Evolutionary conservation across 2,113 vertebrate species (phyloP).

Genomic region (Burhinus oedicnemus): DNA sequence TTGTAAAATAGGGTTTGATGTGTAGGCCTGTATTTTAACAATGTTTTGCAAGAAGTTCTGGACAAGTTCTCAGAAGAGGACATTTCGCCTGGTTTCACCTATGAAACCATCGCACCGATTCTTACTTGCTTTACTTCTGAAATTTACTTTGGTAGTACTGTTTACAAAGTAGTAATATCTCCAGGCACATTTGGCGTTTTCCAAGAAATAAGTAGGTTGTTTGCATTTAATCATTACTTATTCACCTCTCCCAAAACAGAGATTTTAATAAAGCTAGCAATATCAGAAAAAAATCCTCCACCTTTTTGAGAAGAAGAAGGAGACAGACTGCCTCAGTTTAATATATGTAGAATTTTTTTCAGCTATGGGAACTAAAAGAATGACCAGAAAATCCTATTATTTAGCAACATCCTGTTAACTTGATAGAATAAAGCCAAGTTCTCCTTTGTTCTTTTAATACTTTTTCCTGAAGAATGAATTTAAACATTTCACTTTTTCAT

Average conservation of each 20-base stretch:
- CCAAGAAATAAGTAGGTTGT: background rate
- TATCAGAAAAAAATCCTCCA: background rate
- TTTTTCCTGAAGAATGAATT: slow-evolving; percentile 13
- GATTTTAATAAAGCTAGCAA: slow-evolving; percentile 43
- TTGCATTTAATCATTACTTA: slow-evolving; percentile 23
- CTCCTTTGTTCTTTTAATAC: slow-evolving; percentile 14
- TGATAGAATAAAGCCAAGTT: background rate
- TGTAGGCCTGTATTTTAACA: background rate
- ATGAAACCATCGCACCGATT: background rate
- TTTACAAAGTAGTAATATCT: background rate
- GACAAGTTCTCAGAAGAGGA: background rate
- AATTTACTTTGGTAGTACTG: background rate
- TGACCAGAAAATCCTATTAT: background rate
- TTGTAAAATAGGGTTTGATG: background rate
- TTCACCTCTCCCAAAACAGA: slow-evolving; percentile 13
- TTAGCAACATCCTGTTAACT: background rate
- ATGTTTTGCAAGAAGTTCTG: background rate
- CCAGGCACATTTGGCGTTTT: background rate
- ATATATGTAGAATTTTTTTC: background rate
- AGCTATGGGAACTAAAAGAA: background rate
- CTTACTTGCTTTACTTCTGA: background rate
- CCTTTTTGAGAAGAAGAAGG: background rate
- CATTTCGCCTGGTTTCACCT: background rate
- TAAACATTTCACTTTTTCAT: slow-evolving; percentile 19
- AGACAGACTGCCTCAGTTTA: background rate